Conservation (phyloP, 2,113 vertebrate species). For the Macquaria australasica region DNA sequence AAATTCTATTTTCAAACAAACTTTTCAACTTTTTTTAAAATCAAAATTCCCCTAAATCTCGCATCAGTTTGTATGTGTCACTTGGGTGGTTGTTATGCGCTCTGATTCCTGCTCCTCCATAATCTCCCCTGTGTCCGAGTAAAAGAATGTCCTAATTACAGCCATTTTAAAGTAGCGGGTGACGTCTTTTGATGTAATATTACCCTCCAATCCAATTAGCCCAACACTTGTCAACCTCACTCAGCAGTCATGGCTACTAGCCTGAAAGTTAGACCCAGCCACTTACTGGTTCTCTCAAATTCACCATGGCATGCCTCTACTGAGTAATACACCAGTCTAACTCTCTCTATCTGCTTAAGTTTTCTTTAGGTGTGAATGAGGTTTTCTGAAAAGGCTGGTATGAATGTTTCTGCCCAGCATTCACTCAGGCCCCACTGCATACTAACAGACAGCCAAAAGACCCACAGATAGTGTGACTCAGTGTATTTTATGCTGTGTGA, state of each 20-base stretch:
- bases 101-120: conserved; percentile 66
- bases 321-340: neutral
- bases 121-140: conserved; percentile 76
- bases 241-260: conserved; percentile 63
- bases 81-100: conserved; percentile 42
- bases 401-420: neutral
- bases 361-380: neutral
- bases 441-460: no score
- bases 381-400: neutral
- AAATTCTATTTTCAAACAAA: neutral
- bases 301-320: neutral
- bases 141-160: conserved; percentile 84
- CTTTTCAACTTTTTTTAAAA: neutral
- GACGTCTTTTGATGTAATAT: conserved; percentile 87
- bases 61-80: conserved; percentile 13
- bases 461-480: neutral
- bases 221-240: conserved; percentile 76
- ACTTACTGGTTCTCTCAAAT: conserved; percentile 9
- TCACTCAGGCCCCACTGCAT: neutral
- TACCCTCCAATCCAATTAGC: conserved; percentile 83
- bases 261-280: conserved; percentile 14
- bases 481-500: neutral
- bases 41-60: neutral
- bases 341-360: neutral
- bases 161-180: conserved; percentile 80